These are phyloP conservation scores for Stenopsyche tienmushanensis DNA, from an alignment of 1,140 invertebrate species.

Conservation along the genomic window DNA sequence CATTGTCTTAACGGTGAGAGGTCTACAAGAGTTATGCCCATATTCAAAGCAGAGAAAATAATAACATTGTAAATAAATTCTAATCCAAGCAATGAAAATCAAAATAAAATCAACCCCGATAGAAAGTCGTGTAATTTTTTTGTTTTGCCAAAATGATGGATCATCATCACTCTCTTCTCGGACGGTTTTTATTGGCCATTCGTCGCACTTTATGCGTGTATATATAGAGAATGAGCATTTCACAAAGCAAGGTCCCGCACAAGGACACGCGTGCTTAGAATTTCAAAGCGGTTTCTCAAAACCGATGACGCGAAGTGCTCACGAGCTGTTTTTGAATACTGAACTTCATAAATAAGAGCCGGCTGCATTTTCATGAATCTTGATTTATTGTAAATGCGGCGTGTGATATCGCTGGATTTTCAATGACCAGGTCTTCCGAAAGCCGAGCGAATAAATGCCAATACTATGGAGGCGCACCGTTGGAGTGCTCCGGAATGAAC, in stretches of 20 bases:
- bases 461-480: no score
- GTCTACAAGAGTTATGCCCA: constrained; percentile 1
- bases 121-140: neutral
- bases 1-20: neutral
- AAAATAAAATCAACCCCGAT: neutral
- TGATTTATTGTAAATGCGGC: no score
- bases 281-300: neutral
- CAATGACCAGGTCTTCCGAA: no score
- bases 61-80: neutral
- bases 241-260: constrained; percentile 29
- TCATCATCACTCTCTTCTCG: neutral
- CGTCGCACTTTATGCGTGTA: neutral
- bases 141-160: neutral
- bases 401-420: no score
- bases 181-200: neutral
- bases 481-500: no score
- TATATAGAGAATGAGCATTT: constrained; percentile 4
- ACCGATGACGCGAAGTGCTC: neutral
- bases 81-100: neutral
- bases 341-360: no score
- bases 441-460: no score
- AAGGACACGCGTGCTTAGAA: constrained; percentile 36
- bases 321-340: neutral
- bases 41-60: constrained; percentile 11
- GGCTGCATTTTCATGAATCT: no score